Evolutionary conservation across 2,797 vertebrate species (phyloP), one percentile per base, ranked within the genome.

Genomic region (Chaenodraco wilsoni): DNA sequence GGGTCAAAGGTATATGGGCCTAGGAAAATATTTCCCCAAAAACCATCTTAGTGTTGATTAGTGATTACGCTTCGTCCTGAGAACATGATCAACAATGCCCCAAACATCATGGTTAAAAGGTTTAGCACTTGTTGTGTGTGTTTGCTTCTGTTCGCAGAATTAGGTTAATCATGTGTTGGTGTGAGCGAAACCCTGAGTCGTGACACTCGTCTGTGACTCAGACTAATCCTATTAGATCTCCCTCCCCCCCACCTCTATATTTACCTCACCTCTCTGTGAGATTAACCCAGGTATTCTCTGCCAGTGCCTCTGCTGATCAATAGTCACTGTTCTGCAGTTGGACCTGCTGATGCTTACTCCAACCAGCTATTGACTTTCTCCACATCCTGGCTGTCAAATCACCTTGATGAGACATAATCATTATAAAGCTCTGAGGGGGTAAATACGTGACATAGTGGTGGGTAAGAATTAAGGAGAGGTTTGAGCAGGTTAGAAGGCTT

Each of bases 151-250:
- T 60, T 13, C 13, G 17, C 27, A 19, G 41, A 48, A 33, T 63
- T 15, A 15, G 72, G 65, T 72, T 48, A 64, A 27, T 79, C 27
- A 49, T 52, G 69, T 50, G 31, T 16, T 19, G 43, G 31, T 60
- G 19, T 51, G 15, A 43, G 52, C 48, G 54, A 70, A n/a, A 57
- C 66, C 73, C 76, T 27, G 64, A 84, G 78, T 59, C 43, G n/a
- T 73, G 67, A 71, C 66, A 74, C 40, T 78, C 55, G 79, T 79
- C 73, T 88, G 71, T 60, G 81, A 80, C 74, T 87, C 85, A 92
- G 90, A 91, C 89, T 91, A 92, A 92, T 92, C 92, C 89, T 77
- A 86, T 90, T 89, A 90, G 87, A 84, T 78, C 78, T 65, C 68
- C 63, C 65, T 70, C 82, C 76, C 44, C 72, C 50, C 67, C 64